Base-by-base conservation (phyloP, 1,140 invertebrate genomes). In the Leptinotarsa lineolata region DNA sequence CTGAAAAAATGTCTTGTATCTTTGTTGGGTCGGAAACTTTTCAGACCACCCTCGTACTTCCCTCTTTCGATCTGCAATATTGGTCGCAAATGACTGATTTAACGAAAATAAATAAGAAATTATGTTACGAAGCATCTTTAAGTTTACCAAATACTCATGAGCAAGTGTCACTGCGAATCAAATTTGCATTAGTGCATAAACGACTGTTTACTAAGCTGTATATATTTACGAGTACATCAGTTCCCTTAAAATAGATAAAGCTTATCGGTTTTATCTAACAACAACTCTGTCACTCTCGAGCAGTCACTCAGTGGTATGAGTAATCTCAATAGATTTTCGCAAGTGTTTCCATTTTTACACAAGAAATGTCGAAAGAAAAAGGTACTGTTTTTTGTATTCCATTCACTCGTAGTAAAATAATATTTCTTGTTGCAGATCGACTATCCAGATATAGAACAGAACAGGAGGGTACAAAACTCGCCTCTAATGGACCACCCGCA, bases 371-470 rank as follows among this genome's bases (percentile, higher is more conserved):
- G 61, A 20, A 64, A 22, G 30, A 64, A 64, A 64, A 24, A 64
- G 61, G 61, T 64, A 64, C 61, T 39, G 30, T 39, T 39, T 39
- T 39, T 8, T 39, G 2, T 39, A 39, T 39, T 39, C 8, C 30
- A 39, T 39, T 39, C 2, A 11, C 11, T 8, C 30, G 8, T 11
- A 39, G 30, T 39, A 0, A 39, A 54, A 54, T 16, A 3, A 54
- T 18, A 54, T 54, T 54, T 18, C 3, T 54, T 54, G 48, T 81
- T 90, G 88, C 87, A 94, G 93, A 93, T 94, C 85, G 92, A 93
- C 83, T 93, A 93, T 85, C 91, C 92, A 75, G 92, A 93, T 87
- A 88, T 90, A 59, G 89, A 92, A 80, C 85, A 87, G 78, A 87
- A 82, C 83, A 86, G 78, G 77, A 78, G 80, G 76, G 61, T 78